Conservation (phyloP, 1,140 invertebrate species). For the Leptopilina boulardi region DNA sequence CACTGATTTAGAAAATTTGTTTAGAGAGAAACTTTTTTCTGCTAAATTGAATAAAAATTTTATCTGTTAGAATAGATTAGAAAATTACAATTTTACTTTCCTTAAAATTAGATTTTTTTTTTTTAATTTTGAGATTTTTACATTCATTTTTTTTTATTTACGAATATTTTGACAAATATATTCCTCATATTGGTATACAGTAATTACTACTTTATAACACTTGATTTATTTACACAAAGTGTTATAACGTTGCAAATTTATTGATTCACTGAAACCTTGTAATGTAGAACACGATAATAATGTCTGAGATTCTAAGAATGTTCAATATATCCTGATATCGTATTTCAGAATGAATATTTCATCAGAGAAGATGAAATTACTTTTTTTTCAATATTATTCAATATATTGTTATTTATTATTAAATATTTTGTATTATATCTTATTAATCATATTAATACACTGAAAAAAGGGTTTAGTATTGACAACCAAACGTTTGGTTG, state of each 20-base stretch:
- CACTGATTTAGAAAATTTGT: too few species aligned
- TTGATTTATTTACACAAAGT: background rate
- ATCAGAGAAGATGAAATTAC: background rate
- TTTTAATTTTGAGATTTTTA: background rate
- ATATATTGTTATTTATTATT: background rate
- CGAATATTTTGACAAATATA: background rate
- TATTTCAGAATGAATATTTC: background rate
- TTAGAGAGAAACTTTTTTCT: too few species aligned
- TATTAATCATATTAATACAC: too few species aligned
- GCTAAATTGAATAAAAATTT: too few species aligned
- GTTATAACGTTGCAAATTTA: background rate
- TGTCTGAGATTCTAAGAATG: background rate
- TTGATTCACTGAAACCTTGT: background rate
- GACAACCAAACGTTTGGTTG: too few species aligned
- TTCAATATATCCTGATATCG: background rate
- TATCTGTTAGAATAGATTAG: too few species aligned
- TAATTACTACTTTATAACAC: background rate
- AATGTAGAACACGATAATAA: slow-evolving; percentile 3
- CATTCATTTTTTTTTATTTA: background rate
- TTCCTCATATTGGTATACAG: background rate
- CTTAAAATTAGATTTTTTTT: too few species aligned
- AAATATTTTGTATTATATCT: background rate
- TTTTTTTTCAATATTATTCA: too few species aligned
- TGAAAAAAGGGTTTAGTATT: too few species aligned
- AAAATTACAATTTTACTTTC: too few species aligned